Conservation (phyloP, 2,797 vertebrate genomes). For the Staurois parvus region DNA sequence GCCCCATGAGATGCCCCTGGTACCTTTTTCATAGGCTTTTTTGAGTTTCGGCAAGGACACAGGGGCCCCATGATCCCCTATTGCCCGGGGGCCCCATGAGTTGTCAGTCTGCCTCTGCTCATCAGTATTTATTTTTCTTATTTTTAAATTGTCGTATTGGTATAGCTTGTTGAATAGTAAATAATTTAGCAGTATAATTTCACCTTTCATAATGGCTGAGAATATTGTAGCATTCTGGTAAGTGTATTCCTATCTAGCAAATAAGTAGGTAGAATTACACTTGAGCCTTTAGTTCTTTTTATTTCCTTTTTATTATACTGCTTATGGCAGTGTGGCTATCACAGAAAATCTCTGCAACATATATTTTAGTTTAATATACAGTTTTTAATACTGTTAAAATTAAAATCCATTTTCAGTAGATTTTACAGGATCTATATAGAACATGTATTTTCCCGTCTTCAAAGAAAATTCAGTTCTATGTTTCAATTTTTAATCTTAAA, state of each 20-base stretch:
- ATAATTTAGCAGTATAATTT: no score
- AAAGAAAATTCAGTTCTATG: constrained; percentile 35
- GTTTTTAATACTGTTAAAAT: constrained; percentile 11
- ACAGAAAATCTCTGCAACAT: background rate
- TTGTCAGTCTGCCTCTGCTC: no score
- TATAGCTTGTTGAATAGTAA: background rate
- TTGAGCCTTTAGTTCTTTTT: background rate
- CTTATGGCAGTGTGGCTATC: background rate
- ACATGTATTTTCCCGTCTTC: constrained; percentile 16
- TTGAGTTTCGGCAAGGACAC: no score
- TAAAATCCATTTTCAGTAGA: constrained; percentile 9
- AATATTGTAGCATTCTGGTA: background rate
- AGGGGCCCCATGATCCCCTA: no score
- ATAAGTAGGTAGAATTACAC: background rate
- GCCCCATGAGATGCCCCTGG: no score
- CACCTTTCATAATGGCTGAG: no score
- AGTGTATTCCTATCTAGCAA: no score
- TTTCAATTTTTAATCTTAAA: constrained; percentile 37
- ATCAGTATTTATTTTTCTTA: background rate
- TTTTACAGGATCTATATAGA: constrained; percentile 21
- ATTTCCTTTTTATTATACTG: background rate
- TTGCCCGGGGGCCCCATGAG: no score
- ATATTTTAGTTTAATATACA: background rate
- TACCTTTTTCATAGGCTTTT: no score
- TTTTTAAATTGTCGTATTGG: background rate